Evolutionary conservation across 2,113 vertebrate species (phyloP).

Genomic region (Lepus americanus): DNA sequence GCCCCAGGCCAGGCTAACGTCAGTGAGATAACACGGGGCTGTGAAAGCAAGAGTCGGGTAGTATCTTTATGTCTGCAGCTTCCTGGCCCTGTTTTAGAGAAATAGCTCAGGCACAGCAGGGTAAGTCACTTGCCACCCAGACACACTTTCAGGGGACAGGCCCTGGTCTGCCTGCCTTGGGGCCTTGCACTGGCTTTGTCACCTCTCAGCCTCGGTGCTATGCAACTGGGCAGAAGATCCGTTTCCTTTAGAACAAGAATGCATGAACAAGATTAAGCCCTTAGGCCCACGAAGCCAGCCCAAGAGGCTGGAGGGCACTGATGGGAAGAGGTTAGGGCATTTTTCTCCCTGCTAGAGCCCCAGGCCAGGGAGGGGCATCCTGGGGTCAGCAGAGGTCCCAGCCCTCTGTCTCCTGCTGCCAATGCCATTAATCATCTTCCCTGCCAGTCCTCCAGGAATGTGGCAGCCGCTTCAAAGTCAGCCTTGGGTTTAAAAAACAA

Average conservation of each 20-base stretch:
- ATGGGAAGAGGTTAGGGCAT: not conserved
- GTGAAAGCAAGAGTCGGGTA: rapidly evolving
- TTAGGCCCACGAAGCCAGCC: not conserved
- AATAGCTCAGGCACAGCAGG: not conserved
- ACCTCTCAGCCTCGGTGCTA: not conserved
- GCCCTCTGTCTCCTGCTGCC: not conserved
- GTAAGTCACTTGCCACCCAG: not conserved
- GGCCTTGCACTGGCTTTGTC: not conserved
- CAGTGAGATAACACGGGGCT: not conserved
- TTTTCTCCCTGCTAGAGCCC: no score
- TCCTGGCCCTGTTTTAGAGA: not conserved
- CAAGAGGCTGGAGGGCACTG: not conserved
- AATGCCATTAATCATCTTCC: slow-evolving; percentile 42
- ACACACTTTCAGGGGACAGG: not conserved
- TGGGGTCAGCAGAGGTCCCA: not conserved
- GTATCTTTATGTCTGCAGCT: not conserved
- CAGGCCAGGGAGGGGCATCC: not conserved
- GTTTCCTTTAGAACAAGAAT: not conserved
- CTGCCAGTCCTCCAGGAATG: slow-evolving; percentile 41
- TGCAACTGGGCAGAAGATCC: not conserved
- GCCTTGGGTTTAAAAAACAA: slow-evolving; percentile 50
- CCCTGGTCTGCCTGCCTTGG: no score
- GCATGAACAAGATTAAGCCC: not conserved
- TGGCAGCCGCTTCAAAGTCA: slow-evolving; percentile 19
- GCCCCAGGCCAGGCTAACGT: not conserved